Evolutionary conservation across 1,140 invertebrate genomes (phyloP).

Genomic region (Meloidogyne chitwoodi): DNA sequence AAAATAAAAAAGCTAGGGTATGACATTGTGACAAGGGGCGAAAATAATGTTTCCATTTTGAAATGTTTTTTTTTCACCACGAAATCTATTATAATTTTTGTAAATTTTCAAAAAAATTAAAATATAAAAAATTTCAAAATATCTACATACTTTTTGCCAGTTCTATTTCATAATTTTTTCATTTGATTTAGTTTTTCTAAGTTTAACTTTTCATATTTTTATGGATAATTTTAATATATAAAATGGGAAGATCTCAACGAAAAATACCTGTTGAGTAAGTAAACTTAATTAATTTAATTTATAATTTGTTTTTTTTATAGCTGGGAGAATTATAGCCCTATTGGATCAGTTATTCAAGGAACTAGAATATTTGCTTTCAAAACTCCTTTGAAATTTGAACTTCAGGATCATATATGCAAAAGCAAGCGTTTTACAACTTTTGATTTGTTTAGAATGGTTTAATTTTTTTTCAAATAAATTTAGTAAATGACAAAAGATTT

Average conservation of each 20-base stretch:
- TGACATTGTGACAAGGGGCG: too few species aligned
- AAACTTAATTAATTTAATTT: not conserved
- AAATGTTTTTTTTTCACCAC: too few species aligned
- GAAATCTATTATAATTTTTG: too few species aligned
- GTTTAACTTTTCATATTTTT: not conserved
- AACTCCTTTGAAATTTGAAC: conserved; percentile 72
- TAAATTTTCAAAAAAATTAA: too few species aligned
- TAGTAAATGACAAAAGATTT: not conserved
- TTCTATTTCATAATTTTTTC: too few species aligned
- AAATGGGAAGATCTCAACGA: not conserved
- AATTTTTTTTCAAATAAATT: not conserved
- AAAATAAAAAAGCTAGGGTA: too few species aligned
- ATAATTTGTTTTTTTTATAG: conserved; percentile 61
- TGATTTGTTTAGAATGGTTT: conserved; percentile 42
- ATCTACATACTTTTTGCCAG: too few species aligned
- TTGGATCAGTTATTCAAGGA: conserved; percentile 68
- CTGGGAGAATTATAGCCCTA: conserved; percentile 70
- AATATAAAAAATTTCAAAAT: too few species aligned
- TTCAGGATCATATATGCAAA: conserved; percentile 64
- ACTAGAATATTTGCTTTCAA: conserved; percentile 74
- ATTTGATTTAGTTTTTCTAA: not conserved
- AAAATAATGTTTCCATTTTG: too few species aligned
- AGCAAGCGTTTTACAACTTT: conserved; percentile 44
- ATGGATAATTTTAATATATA: not conserved
- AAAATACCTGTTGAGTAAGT: not conserved